Evolutionary conservation across 2,888 invertebrate species (phyloP), one percentile per base, ranked within the genome.

Genomic region (Anarsia innoxiella): DNA sequence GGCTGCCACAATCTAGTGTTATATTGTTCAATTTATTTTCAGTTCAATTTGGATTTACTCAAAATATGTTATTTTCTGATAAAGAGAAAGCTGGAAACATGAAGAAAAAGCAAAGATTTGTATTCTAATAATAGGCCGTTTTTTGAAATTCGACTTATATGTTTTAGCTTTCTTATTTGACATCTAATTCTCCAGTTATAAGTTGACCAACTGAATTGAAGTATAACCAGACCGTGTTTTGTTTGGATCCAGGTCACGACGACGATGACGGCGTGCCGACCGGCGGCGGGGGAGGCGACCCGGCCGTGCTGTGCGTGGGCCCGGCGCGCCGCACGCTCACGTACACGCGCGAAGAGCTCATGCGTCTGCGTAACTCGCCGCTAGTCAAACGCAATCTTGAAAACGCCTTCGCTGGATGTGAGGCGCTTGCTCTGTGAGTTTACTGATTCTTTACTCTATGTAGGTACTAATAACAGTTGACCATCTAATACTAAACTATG

Each of bases 321-420:
- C 79, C 84, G 37, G 80, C 73, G 46, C 79, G 77, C 36, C 73
- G 66, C 35, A 70, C 74, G 61, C 80, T 85, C 49, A 85, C 83
- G 36, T 90, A 90, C 76, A 87, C 88, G 15, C 84, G 91, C 70
- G 91, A 92, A 34, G 88, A 92, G 62, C 86, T 96, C 49, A 77
- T 93, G 73, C 87, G 89, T 29, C 86, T 95, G 49, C 88, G 91
- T 39, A 87, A 88, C 61, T 88, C 89, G 52, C 90, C 91, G 42
- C 82, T 89, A 45, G 90, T 94, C 31, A 89, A 89, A 63, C 87
- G 83, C 42, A 88, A 91, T 58, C 93, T 95, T n/a, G 88, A 89
- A 51, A 91, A 90, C 71, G 80, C 80, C 37, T 78, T 83, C 46
- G 70, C 66, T 8, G 76, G 78, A 37, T 73, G 73, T 51, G 82